A percentile compares a stretch with the other conserved stretches of the same genome.
Conservation (phyloP, 2,113 vertebrate genomes). For the Psettodes erumei region DNA sequence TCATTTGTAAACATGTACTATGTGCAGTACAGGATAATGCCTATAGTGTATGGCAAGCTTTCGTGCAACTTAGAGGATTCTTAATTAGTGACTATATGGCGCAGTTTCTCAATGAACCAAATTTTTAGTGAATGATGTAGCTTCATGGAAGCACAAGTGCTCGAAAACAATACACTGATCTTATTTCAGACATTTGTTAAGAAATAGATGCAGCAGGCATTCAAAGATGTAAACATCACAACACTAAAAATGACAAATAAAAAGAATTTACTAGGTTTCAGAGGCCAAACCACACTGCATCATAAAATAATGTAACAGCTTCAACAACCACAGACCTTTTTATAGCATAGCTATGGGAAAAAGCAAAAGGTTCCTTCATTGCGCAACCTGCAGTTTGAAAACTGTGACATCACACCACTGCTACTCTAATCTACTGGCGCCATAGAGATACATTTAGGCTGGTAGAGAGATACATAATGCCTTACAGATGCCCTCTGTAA, state of each 20-base stretch:
- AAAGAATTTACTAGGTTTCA: neutral
- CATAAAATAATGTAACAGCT: conserved; percentile 19
- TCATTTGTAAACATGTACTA: neutral
- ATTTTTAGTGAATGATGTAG: neutral
- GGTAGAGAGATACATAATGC: conserved; percentile 31
- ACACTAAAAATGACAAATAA: neutral
- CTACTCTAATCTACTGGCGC: conserved; percentile 35
- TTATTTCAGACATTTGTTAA: neutral
- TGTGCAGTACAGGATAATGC: neutral
- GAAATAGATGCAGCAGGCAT: neutral
- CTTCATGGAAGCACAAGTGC: neutral
- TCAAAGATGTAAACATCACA: neutral
- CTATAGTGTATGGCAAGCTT: neutral
- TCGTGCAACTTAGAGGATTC: neutral
- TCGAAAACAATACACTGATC: neutral
- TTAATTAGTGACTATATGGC: neutral
- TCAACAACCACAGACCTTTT: conserved; percentile 11
- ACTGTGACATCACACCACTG: conserved; percentile 52
- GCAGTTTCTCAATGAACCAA: neutral
- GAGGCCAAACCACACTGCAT: neutral
- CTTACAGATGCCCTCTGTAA: conserved; percentile 33
- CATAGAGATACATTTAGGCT: conserved; percentile 37
- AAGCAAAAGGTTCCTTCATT: conserved; percentile 22
- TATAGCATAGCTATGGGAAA: conserved; percentile 12
- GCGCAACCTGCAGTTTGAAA: conserved; percentile 42